Percentiles rank a stretch among this genome's conserved stretches.
phyloP scores from a whole-genome alignment of 1,140 invertebrate genomes.

The Conus ventricosus region DNA sequence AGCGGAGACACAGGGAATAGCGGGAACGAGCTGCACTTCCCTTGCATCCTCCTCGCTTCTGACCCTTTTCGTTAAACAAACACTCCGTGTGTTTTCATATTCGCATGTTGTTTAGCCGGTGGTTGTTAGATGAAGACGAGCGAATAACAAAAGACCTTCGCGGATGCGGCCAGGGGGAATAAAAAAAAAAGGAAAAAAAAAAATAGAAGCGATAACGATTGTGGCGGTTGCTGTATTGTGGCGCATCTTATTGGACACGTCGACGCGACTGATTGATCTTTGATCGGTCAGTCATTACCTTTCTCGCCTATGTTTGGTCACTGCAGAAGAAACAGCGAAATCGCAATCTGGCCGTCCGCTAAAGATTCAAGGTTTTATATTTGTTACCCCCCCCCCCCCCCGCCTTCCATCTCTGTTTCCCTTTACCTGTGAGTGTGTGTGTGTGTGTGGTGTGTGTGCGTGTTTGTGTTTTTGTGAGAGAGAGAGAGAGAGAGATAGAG shows the following conservation, averaged over 20 bases:
- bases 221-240: not conserved
- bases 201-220: not conserved
- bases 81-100: not conserved
- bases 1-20: too few species aligned
- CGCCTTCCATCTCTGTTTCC: not conserved
- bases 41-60: not conserved
- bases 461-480: too few species aligned
- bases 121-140: not conserved
- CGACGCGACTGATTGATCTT: not conserved
- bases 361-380: not conserved
- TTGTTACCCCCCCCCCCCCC: not conserved
- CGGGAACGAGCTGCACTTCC: too few species aligned
- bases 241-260: not conserved
- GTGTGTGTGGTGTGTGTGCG: too few species aligned
- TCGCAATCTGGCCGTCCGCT: not conserved
- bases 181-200: not conserved
- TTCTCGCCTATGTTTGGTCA: not conserved
- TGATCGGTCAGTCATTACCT: not conserved
- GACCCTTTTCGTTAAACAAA: not conserved
- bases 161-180: not conserved
- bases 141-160: not conserved
- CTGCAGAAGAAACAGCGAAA: not conserved
- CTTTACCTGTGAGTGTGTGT: not conserved
- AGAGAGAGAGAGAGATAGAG: too few species aligned
- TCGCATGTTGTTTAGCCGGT: not conserved